Conservation (phyloP, 2,797 vertebrate genomes). For the Gila robusta region DNA sequence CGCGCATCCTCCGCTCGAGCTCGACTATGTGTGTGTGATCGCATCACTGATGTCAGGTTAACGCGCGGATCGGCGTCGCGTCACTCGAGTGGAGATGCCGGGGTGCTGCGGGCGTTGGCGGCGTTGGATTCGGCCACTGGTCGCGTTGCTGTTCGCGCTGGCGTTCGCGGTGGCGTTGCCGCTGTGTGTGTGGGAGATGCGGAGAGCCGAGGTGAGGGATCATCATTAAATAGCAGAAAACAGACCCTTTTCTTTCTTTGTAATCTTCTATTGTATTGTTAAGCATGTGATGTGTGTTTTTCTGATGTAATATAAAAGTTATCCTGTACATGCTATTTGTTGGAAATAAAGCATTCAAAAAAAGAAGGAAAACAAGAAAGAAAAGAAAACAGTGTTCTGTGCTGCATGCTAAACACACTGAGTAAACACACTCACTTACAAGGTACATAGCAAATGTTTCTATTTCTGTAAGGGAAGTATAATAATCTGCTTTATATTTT, state of each 20-base stretch:
- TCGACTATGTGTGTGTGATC: not conserved
- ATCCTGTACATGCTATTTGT: no score
- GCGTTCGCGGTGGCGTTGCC: constrained; percentile 87
- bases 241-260: no score
- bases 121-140: constrained; percentile 92
- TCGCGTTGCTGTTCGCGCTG: constrained; percentile 86
- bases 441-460: no score
- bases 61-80: not conserved
- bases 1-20: no score
- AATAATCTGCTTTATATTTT: not conserved
- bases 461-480: not conserved
- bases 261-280: no score
- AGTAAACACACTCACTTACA: no score
- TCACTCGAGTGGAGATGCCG: constrained; percentile 79
- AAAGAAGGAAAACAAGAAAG: no score
- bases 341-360: no score
- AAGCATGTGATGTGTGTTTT: no score
- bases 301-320: no score
- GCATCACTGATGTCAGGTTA: not conserved
- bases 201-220: constrained; percentile 88
- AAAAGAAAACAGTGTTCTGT: no score
- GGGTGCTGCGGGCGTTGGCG: constrained; percentile 94
- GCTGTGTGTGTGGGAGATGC: constrained; percentile 90
- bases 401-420: no score
- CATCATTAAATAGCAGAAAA: not conserved